Conservation (phyloP, 2,113 vertebrate species). For the Alligator sinensis region DNA sequence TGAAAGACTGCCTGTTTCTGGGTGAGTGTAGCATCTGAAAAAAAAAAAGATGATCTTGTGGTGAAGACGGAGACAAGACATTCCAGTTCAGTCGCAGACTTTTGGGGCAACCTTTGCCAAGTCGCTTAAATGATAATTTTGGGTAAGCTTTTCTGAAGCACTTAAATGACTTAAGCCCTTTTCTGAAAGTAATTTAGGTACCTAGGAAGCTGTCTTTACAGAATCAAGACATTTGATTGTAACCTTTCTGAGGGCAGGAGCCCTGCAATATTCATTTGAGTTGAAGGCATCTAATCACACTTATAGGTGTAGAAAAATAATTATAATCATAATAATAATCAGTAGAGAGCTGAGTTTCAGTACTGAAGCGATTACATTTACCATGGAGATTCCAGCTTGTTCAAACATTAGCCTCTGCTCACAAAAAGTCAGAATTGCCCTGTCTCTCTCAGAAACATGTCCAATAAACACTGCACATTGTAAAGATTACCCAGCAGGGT, state of each 20-base stretch:
- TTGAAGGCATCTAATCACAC: constrained; percentile 6
- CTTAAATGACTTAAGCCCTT: neutral
- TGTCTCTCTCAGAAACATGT: neutral
- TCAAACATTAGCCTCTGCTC: constrained; percentile 20
- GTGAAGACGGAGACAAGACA: neutral
- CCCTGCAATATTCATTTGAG: constrained; percentile 12
- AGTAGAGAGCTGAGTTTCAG: neutral
- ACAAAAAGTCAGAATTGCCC: neutral
- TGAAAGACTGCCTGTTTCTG: neutral
- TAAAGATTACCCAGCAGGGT: constrained; percentile 46
- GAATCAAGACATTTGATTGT: neutral
- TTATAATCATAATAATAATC: constrained; percentile 21
- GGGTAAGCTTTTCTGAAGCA: neutral
- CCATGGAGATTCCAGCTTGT: constrained; percentile 14
- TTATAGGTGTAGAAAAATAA: constrained; percentile 2
- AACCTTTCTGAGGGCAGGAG: neutral
- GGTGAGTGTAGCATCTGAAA: neutral
- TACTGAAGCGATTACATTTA: constrained; percentile 18
- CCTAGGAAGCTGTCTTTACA: constrained; percentile 29
- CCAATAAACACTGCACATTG: neutral
- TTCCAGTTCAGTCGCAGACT: neutral
- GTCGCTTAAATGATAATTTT: neutral
- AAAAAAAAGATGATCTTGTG: neutral
- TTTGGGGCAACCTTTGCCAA: neutral
- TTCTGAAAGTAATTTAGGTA: neutral